Evolutionary conservation across 2,113 vertebrate genomes (phyloP).

Genomic region (Psilopogon haemacephalus): DNA sequence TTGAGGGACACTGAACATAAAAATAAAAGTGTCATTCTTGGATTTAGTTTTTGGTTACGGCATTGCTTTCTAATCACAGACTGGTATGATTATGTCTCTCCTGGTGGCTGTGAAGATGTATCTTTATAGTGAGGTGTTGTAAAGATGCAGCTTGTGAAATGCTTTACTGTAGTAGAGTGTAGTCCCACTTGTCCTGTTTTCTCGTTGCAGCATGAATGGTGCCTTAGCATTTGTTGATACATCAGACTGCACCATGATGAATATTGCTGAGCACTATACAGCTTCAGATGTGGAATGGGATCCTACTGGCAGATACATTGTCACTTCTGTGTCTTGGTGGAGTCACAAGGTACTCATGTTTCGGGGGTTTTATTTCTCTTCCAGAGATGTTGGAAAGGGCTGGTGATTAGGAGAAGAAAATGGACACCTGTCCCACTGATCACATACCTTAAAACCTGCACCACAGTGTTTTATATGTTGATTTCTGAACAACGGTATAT

Average conservation of each 20-base stretch:
- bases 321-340: slow-evolving; percentile 99
- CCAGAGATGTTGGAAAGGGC: not conserved
- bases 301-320: slow-evolving; percentile 91
- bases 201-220: slow-evolving; percentile 89
- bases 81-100: not conserved
- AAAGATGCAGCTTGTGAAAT: not conserved
- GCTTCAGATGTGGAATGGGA: slow-evolving; percentile 98
- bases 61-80: not conserved
- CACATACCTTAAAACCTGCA: not conserved
- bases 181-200: not conserved
- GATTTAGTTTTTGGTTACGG: accelerated
- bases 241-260: slow-evolving; percentile 98
- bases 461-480: not conserved
- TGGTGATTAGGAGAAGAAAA: not conserved
- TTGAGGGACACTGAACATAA: not conserved
- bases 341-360: slow-evolving; percentile 88
- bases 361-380: not conserved
- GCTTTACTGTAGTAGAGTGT: not conserved
- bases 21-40: not conserved
- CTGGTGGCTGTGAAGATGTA: not conserved
- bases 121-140: not conserved
- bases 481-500: not conserved
- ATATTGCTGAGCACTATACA: slow-evolving; percentile 97
- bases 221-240: slow-evolving; percentile 97
- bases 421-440: not conserved